Evolutionary conservation across 23 tunicate genomes (phyloP).

Genomic region (Oikopleura vanhoeffeni): DNA sequence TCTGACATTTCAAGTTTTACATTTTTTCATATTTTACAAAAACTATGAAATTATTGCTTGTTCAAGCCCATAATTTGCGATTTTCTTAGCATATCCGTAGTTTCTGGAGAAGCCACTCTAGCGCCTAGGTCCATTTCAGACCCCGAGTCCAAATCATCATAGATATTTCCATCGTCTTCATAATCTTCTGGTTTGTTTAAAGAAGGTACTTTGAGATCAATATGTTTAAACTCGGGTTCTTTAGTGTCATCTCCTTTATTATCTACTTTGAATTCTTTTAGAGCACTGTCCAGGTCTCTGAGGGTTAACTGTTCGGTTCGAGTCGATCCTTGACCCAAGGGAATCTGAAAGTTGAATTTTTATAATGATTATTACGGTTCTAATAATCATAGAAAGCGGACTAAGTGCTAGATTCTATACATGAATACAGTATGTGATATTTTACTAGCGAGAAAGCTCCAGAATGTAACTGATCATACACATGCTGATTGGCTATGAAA

Average conservation of each 20-base stretch:
- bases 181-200: background rate
- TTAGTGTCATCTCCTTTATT: background rate
- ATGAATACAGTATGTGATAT: too few relatives aligned
- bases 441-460: too few relatives aligned
- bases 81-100: background rate
- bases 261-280: constrained; percentile 4
- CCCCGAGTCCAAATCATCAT: background rate
- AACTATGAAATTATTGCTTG: background rate
- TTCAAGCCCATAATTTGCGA: background rate
- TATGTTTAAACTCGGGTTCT: background rate
- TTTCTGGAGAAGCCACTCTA: background rate
- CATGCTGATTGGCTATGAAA: too few relatives aligned
- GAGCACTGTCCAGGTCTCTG: background rate
- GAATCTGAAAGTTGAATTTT: background rate
- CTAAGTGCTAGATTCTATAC: too few relatives aligned
- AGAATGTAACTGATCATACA: too few relatives aligned
- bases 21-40: too few relatives aligned
- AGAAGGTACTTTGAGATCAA: background rate
- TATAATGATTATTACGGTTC: too few relatives aligned
- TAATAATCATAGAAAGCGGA: too few relatives aligned
- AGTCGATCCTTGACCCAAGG: background rate
- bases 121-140: background rate
- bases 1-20: too few relatives aligned
- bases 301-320: background rate
- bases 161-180: constrained; percentile 4